phyloP scores from a whole-genome alignment of 2,888 invertebrate genomes.

The Ganaspis brasiliensis region DNA sequence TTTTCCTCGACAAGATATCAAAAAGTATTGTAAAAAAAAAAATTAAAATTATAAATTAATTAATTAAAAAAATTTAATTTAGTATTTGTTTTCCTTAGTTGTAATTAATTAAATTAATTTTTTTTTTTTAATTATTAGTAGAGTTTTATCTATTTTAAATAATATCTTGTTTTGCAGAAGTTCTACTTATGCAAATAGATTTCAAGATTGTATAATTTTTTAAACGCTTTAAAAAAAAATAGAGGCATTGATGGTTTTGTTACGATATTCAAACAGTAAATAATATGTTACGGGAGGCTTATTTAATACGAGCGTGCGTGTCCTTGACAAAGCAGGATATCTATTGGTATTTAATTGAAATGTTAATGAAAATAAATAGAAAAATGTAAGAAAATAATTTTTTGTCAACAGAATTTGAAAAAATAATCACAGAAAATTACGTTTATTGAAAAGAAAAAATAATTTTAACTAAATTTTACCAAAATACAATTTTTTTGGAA shows the following conservation, averaged over 20 bases:
- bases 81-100: no score
- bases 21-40: no score
- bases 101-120: no score
- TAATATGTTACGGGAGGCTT: conserved; percentile 12
- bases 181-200: conserved; percentile 14
- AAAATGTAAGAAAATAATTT: not conserved
- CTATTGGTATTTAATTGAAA: conserved; percentile 1
- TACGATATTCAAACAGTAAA: conserved; percentile 11
- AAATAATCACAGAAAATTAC: not conserved
- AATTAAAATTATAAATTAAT: no score
- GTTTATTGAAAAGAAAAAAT: not conserved
- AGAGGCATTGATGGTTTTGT: conserved; percentile 1
- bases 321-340: conserved; percentile 14
- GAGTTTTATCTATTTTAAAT: not conserved
- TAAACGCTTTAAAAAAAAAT: conserved; percentile 15
- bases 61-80: no score
- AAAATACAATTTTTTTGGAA: no score
- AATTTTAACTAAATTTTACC: no score
- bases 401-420: not conserved
- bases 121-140: not conserved
- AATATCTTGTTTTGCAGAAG: no score
- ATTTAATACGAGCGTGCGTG: conserved; percentile 10
- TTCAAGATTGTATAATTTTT: not conserved
- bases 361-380: conserved; percentile 9
- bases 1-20: no score